Base-by-base conservation (phyloP, 2,888 invertebrate species). In the Ophion slaviceki region DNA sequence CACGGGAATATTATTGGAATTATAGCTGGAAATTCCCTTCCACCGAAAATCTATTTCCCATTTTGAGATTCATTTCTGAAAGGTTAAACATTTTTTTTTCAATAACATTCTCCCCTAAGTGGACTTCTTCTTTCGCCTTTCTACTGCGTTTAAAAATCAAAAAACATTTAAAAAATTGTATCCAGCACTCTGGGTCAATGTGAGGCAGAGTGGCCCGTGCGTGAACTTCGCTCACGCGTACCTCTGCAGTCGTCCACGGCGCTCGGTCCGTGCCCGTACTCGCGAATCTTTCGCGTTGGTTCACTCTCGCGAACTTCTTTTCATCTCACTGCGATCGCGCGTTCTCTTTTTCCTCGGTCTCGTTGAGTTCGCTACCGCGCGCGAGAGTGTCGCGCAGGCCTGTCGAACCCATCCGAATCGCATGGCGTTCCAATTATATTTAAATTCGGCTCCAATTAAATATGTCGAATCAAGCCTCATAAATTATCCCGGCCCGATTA, bases 391-490 rank as follows among this genome's bases (percentile, higher is more conserved):
- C 64, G 72, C 64, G 57, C 59, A 32, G 40, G 64, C 36, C 36
- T 62, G 71, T 64, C 66, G n/a, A 72, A 80, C 66, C 72, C 80
- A 80, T 80, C 66, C 66, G 57, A 80, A 80, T 80, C 72, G 59
- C 72, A 72, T 64, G 66, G 72, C 66, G 66, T 72, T 74, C 80
- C 80, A 80, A 80, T 80, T 80, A 80, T 80, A 80, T 80, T 80
- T 80, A 80, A 80, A 80, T 80, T 80, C 80, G 72, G 47, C 72
- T 57, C 80, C 80, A 80, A 80, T 80, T 80, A 80, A 80, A 80
- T 80, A 57, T 66, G 28, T 20, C 66, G 64, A 72, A 67, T 80
- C 20, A 61, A 74, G 24, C 66, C 72, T 72, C 80, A 80, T 85
- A 78, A 79, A 82, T 70, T 59, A 70, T 53, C 53, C 67, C 14